Percentiles rank a stretch among this genome's conserved stretches.
Conservation (phyloP, 1,140 invertebrate species). For the Pogonomyrmex barbatus region DNA sequence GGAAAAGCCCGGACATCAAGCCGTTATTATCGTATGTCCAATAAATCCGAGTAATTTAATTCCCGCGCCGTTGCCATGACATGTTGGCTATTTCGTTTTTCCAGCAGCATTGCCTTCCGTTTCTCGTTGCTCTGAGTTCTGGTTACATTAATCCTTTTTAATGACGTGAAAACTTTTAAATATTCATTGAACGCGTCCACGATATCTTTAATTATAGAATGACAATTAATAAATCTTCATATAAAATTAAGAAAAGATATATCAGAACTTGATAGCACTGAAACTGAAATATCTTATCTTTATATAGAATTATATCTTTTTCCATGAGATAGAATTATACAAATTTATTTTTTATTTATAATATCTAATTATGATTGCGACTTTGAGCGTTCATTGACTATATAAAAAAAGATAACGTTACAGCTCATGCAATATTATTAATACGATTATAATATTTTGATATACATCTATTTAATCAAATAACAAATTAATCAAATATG, state of each 20-base stretch:
- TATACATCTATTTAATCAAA: not conserved
- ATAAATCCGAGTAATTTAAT: conserved; percentile 73
- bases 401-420: not conserved
- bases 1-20: conserved; percentile 35
- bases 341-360: not conserved
- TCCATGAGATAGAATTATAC: not conserved
- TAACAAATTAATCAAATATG: not conserved
- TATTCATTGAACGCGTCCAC: not conserved
- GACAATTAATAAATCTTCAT: not conserved
- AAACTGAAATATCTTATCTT: not conserved
- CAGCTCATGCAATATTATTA: not conserved
- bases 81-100: conserved; percentile 57
- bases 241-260: not conserved
- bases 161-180: not conserved
- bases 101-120: conserved; percentile 23
- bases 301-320: not conserved
- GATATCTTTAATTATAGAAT: conserved; percentile 16
- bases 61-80: conserved; percentile 36
- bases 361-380: not conserved
- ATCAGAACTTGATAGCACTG: not conserved
- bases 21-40: conserved; percentile 64
- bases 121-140: conserved; percentile 34
- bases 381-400: conserved; percentile 13
- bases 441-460: not conserved
- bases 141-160: conserved; percentile 37